Conservation (phyloP, 2,888 invertebrate genomes). For the Hybos culiciformis region DNA sequence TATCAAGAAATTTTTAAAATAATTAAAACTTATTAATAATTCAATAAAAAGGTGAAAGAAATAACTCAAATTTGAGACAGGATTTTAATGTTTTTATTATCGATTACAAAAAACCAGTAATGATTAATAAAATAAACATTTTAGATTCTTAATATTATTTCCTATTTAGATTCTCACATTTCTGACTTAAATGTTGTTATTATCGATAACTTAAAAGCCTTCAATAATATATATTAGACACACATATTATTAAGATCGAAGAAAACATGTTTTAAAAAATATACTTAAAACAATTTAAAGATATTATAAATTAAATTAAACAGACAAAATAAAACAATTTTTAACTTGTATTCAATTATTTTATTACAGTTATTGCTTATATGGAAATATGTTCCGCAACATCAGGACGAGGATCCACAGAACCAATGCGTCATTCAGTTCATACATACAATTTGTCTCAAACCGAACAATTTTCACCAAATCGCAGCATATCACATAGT, state of each 20-base stretch:
- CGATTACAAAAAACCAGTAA: no score
- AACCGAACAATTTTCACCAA: slow-evolving; percentile 27
- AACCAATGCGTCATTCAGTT: slow-evolving; percentile 76
- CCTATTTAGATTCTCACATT: no score
- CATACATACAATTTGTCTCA: slow-evolving; percentile 52
- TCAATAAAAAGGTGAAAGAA: no score
- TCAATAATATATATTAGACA: neutral
- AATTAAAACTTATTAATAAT: no score
- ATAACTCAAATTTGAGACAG: no score
- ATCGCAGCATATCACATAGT: slow-evolving; percentile 33
- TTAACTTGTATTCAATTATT: slow-evolving; percentile 3
- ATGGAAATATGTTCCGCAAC: slow-evolving; percentile 90
- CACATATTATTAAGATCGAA: neutral
- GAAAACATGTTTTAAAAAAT: no score
- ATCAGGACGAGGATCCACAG: slow-evolving; percentile 54
- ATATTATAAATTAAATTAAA: neutral
- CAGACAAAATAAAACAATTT: neutral
- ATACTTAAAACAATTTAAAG: neutral
- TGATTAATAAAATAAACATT: no score
- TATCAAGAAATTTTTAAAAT: no score
- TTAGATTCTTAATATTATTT: no score
- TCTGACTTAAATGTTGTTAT: no score
- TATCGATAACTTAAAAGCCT: neutral
- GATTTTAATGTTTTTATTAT: no score
- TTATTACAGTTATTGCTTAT: slow-evolving; percentile 74